phyloP scores from a whole-genome alignment of 1,140 invertebrate genomes.

The Ooceraea biroi region DNA sequence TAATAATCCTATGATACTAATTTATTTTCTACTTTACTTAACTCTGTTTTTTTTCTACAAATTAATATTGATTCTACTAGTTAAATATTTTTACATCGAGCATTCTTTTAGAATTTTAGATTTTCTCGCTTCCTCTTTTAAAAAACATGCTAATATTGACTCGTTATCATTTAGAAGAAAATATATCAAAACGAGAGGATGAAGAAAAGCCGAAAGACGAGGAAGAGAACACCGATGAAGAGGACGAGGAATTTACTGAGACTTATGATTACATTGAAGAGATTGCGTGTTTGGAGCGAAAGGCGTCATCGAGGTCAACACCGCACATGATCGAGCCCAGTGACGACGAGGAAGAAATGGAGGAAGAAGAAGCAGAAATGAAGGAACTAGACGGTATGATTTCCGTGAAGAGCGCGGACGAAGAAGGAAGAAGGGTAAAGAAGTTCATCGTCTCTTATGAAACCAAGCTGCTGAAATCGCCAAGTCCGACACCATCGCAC shows the following conservation, averaged over 20 bases:
- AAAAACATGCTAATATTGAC: neutral
- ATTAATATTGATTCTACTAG: neutral
- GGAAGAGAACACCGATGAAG: conserved; percentile 67
- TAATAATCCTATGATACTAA: no score
- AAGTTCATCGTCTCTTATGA: conserved; percentile 85
- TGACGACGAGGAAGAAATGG: conserved; percentile 65
- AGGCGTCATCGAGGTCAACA: conserved; percentile 68
- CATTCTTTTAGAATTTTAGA: neutral
- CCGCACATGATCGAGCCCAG: conserved; percentile 76
- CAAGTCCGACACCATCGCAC: conserved; percentile 81
- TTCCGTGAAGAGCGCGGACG: conserved; percentile 80
- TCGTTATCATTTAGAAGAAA: conserved; percentile 19
- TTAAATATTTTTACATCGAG: neutral
- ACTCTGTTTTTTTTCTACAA: neutral
- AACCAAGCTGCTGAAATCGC: conserved; percentile 80
- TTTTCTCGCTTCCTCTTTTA: neutral
- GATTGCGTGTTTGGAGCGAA: conserved; percentile 73
- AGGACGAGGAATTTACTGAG: conserved; percentile 64
- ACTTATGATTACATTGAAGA: conserved; percentile 69
- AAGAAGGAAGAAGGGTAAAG: conserved; percentile 82
- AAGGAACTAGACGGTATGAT: conserved; percentile 81
- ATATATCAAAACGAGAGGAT: neutral
- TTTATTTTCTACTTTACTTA: no score
- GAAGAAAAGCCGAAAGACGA: conserved; percentile 12
- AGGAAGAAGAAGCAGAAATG: conserved; percentile 79